A percentile compares a stretch with the other conserved stretches of the same genome.
These are phyloP conservation scores for Sardina pilchardus DNA, from an alignment of 2,113 vertebrate species.

Conservation along the genomic window DNA sequence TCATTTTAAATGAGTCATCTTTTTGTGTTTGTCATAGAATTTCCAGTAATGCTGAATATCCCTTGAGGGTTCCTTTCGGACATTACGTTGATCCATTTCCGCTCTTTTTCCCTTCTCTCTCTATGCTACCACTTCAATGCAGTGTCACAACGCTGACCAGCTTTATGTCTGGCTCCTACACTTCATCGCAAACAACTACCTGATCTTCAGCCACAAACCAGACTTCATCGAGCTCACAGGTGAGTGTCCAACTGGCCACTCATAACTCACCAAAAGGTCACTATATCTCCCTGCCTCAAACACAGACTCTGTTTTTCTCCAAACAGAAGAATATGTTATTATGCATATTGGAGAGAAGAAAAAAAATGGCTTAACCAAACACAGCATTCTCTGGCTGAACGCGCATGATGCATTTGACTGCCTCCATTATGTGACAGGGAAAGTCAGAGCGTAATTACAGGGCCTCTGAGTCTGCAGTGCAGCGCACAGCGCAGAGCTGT, in stretches of 20 bases:
- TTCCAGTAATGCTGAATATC: not conserved
- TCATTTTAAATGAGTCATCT: not conserved
- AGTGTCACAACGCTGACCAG: conserved; percentile 96
- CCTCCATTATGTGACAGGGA: not conserved
- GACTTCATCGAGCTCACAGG: conserved; percentile 98
- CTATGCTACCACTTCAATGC: conserved; percentile 32
- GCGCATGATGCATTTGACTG: not conserved
- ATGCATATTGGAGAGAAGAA: not conserved
- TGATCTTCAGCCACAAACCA: conserved; percentile 96
- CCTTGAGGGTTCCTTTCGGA: not conserved
- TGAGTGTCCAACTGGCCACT: conserved; percentile 59
- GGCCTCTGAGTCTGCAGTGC: not conserved
- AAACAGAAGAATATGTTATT: not conserved
- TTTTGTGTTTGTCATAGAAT: not conserved
- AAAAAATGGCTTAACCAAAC: not conserved
- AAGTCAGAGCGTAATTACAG: not conserved
- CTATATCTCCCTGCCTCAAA: not conserved
- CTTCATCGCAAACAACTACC: conserved; percentile 97
- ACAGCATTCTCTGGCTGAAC: not conserved
- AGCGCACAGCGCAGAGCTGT: not conserved
- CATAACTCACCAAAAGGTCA: not conserved
- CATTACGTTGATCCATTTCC: not conserved
- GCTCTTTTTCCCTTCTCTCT: conserved; percentile 6
- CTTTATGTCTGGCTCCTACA: conserved; percentile 95
- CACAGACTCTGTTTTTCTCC: not conserved